Evolutionary conservation across 2,113 vertebrate species (phyloP).

Genomic region (Aegithalos caudatus): DNA sequence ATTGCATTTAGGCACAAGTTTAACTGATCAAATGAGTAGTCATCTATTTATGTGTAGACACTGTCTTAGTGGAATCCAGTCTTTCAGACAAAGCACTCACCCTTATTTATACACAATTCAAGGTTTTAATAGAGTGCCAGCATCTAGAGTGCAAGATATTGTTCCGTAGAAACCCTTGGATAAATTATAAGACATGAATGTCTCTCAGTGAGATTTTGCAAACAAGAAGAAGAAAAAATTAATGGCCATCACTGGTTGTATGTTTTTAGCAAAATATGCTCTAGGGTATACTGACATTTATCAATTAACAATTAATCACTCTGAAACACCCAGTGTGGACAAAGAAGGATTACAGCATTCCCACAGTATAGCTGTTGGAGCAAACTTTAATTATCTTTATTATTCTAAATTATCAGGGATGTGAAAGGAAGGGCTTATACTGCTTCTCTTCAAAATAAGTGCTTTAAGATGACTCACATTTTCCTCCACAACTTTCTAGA

Average conservation of each 20-base stretch:
- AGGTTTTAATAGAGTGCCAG: neutral
- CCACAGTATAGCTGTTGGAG: neutral
- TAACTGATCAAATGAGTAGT: neutral
- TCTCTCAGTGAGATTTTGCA: neutral
- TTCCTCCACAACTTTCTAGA: neutral
- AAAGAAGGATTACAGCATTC: neutral
- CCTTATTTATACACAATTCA: neutral
- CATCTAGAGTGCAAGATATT: neutral
- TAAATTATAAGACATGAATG: neutral
- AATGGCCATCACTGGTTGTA: neutral
- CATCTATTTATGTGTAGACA: neutral
- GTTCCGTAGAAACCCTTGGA: neutral
- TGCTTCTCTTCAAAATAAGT: neutral
- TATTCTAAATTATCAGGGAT: neutral
- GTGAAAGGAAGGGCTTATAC: neutral
- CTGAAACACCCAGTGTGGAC: neutral
- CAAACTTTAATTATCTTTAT: slow-evolving; percentile 1
- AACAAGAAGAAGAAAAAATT: neutral
- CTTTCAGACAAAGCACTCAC: neutral
- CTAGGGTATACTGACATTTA: neutral
- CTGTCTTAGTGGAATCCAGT: neutral
- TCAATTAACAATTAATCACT: slow-evolving; percentile 16
- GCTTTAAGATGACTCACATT: slow-evolving; percentile 10
- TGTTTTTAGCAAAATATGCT: neutral
- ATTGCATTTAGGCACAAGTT: fast-evolving